Percentiles rank a stretch among this genome's conserved stretches.
These are phyloP conservation scores for Echiichthys vipera DNA, from an alignment of 2,797 vertebrate species.

Conservation along the genomic window DNA sequence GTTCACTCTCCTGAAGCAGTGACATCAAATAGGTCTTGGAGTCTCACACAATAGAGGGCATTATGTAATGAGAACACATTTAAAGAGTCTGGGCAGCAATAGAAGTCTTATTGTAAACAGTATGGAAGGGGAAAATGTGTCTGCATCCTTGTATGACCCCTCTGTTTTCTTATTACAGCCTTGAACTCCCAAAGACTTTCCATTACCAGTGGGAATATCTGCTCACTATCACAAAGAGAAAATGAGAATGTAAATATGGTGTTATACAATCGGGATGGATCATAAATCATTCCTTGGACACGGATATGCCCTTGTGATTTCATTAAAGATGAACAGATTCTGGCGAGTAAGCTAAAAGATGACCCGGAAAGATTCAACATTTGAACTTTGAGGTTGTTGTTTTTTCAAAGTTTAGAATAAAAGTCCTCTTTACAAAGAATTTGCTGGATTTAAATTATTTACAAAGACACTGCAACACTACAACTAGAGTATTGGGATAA, in stretches of 20 bases:
- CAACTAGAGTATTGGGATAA: no score
- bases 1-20: not conserved
- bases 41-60: not conserved
- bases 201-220: slow-evolving; percentile 18
- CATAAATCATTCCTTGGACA: slow-evolving; percentile 24
- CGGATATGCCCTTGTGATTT: slow-evolving; percentile 4
- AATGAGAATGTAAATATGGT: slow-evolving; percentile 2
- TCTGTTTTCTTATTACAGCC: slow-evolving; percentile 2
- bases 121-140: not conserved
- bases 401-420: not conserved
- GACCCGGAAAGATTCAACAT: not conserved
- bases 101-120: not conserved
- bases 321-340: slow-evolving; percentile 14
- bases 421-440: not conserved
- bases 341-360: not conserved
- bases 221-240: slow-evolving; percentile 13
- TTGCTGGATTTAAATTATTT: not conserved
- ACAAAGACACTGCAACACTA: not conserved
- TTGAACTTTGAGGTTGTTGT: not conserved
- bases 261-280: not conserved
- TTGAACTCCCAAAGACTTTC: slow-evolving; percentile 13
- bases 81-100: not conserved
- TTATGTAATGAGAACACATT: slow-evolving; percentile 4
- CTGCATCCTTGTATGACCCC: slow-evolving; percentile 13
- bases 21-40: slow-evolving; percentile 11